Base-by-base conservation (phyloP, 2,797 vertebrate genomes). In the Darevskia mixta region DNA sequence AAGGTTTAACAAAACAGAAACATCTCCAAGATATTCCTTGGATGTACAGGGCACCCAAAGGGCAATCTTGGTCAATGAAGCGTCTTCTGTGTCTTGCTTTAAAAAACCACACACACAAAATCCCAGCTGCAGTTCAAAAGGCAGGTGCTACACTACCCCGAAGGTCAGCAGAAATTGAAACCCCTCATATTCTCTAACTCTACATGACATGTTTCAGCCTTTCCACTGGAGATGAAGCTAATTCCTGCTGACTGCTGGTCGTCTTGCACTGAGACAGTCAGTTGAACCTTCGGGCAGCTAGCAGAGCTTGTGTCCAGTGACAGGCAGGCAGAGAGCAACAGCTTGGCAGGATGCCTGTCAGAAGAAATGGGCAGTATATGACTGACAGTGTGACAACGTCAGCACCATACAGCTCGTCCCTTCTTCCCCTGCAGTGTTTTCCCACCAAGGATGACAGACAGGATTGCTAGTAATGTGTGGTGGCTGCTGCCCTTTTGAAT, bases 41-140 rank as follows among this genome's bases (percentile, higher is more conserved):
- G 25, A 58, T 1, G 0, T 3, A 27, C 0, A 41, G 35, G 55
- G 15, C 0, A 0, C 1, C 32, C 4, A 7, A 3, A 0, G 1
- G 2, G 66, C 61, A 69, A 29, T 71, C 35, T 84, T 73, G 10
- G 35, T 29, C 32, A 2, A 5, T 79, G 78, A 64, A 77, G 72
- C 58, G 13, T 80, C 35, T 43, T 8, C 71, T 66, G 38, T 18
- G 17, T 81, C 29, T 18, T 76, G 55, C 23, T 38, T 82, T 32
- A 55, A 38, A 82, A 87, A 66, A 41, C 6, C 5, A 41, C 38
- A 41, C 25, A 38, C 35, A 3, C 32, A 11, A 2, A 10, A 29
- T 27, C 38, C 61, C 25, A 64, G 58, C 35, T 81, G 58, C 58
- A 80, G 61, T 67, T 45, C 15, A 20, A 61, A 41, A 66, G 38